phyloP scores from a whole-genome alignment of 2,797 vertebrate genomes.

The Pteropus rufus region DNA sequence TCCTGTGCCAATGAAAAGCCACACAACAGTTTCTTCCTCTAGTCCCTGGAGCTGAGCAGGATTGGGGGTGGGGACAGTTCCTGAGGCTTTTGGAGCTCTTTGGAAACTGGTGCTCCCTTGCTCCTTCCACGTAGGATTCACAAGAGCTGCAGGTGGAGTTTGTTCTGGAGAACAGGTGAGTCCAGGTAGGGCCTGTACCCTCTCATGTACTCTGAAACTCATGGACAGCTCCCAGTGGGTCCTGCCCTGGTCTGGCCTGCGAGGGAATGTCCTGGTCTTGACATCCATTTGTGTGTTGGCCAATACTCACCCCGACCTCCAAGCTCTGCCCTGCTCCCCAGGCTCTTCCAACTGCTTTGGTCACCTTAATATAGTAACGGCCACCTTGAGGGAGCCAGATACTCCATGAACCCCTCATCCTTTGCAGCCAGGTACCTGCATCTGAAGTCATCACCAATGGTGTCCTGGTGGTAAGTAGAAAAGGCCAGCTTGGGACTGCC shows the following conservation, averaged over 20 bases:
- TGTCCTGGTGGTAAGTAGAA: conserved; percentile 85
- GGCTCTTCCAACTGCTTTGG: neutral
- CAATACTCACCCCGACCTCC: neutral
- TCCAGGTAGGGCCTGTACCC: neutral
- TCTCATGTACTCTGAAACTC: neutral
- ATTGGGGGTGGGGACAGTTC: neutral
- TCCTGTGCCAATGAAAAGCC: neutral
- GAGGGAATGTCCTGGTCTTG: neutral
- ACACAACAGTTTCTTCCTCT: neutral
- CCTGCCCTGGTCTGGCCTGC: neutral
- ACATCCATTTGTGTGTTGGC: neutral
- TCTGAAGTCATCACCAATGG: conserved; percentile 84
- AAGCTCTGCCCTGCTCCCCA: neutral
- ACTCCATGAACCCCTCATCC: neutral
- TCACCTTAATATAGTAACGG: neutral
- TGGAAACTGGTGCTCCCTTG: neutral
- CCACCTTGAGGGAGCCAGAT: neutral
- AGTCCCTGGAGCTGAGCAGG: neutral
- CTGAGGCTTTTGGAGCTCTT: neutral
- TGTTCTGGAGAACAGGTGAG: conserved; percentile 84
- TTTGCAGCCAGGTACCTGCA: conserved; percentile 79
- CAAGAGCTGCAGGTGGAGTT: conserved; percentile 85
- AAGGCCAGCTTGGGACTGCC: neutral
- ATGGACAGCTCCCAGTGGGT: neutral
- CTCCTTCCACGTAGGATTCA: conserved; percentile 65